Percentiles rank a stretch among this genome's conserved stretches.
These are phyloP conservation scores for Origma solitaria DNA, from an alignment of 2,113 vertebrate species.

Conservation along the genomic window DNA sequence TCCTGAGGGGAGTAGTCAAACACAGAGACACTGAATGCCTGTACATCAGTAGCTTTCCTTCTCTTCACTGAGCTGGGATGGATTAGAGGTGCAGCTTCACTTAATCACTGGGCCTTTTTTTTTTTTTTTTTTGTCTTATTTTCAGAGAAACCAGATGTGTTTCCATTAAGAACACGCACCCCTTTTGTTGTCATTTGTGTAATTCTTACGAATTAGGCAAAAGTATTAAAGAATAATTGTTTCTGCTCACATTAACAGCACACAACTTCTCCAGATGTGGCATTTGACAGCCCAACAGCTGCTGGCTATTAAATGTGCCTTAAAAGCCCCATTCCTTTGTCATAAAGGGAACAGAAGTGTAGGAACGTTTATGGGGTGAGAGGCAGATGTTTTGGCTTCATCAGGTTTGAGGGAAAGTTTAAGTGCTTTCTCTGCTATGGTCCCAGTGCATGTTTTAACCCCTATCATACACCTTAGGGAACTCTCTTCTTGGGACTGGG, in stretches of 20 bases:
- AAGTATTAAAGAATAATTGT: slow-evolving; percentile 59
- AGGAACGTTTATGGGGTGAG: slow-evolving; percentile 65
- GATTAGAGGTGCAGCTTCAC: background rate
- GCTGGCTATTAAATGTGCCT: slow-evolving; percentile 61
- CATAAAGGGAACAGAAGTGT: slow-evolving; percentile 61
- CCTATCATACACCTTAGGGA: background rate
- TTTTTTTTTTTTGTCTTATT: background rate
- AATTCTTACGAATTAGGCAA: slow-evolving; percentile 53
- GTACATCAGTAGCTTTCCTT: background rate
- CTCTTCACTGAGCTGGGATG: background rate
- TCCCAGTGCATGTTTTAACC: slow-evolving; percentile 6
- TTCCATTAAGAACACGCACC: slow-evolving; percentile 3
- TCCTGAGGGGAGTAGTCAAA: background rate
- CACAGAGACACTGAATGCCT: background rate
- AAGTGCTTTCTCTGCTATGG: slow-evolving; percentile 33
- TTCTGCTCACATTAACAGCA: slow-evolving; percentile 35
- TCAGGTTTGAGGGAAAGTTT: slow-evolving; percentile 28
- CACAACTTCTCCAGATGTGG: slow-evolving; percentile 61
- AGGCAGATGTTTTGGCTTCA: slow-evolving; percentile 66
- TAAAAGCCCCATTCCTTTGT: slow-evolving; percentile 59
- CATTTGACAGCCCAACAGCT: slow-evolving; percentile 66
- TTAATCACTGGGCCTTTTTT: background rate
- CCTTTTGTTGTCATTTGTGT: slow-evolving; percentile 24
- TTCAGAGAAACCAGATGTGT: slow-evolving; percentile 20
- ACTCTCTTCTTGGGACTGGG: background rate